phyloP scores from a whole-genome alignment of 1,140 invertebrate species.

The Octopus sinensis region DNA sequence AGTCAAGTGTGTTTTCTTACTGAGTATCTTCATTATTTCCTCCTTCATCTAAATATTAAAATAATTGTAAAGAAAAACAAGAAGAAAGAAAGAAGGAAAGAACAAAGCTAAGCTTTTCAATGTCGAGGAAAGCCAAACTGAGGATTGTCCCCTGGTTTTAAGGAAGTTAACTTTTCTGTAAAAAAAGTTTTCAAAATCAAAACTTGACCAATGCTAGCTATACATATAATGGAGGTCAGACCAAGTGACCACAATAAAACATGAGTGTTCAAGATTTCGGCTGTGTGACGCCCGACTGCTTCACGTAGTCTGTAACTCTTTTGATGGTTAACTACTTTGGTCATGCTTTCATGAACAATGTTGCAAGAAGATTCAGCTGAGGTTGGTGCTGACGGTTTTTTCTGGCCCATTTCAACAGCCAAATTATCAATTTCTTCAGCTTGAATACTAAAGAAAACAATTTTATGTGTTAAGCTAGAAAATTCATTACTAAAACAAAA shows the following conservation, averaged over 20 bases:
- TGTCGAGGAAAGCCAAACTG: neutral
- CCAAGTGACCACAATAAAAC: slow-evolving; percentile 88
- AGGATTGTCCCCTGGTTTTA: neutral
- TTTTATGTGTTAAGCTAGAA: slow-evolving; percentile 95
- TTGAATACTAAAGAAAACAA: slow-evolving; percentile 97
- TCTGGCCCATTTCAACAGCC: slow-evolving; percentile 58
- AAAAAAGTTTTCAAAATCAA: slow-evolving; percentile 90
- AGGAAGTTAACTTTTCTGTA: slow-evolving; percentile 64
- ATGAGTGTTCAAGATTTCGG: slow-evolving; percentile 89
- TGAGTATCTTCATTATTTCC: no score
- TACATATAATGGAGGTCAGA: slow-evolving; percentile 80
- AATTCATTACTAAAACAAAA: slow-evolving; percentile 98
- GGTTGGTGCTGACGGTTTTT: slow-evolving; percentile 38
- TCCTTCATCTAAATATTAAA: no score
- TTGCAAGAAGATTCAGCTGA: slow-evolving; percentile 83
- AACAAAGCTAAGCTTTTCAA: neutral
- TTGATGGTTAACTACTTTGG: slow-evolving; percentile 74
- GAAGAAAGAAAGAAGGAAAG: slow-evolving; percentile 10
- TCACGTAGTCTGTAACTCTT: slow-evolving; percentile 92
- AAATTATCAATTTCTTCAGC: slow-evolving; percentile 83
- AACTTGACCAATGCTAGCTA: slow-evolving; percentile 85
- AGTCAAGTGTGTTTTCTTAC: no score
- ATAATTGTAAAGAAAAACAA: neutral
- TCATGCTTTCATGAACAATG: slow-evolving; percentile 82
- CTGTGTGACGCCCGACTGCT: slow-evolving; percentile 87